phyloP scores from a whole-genome alignment of 1,140 invertebrate genomes.

The Charaxes varanes region DNA sequence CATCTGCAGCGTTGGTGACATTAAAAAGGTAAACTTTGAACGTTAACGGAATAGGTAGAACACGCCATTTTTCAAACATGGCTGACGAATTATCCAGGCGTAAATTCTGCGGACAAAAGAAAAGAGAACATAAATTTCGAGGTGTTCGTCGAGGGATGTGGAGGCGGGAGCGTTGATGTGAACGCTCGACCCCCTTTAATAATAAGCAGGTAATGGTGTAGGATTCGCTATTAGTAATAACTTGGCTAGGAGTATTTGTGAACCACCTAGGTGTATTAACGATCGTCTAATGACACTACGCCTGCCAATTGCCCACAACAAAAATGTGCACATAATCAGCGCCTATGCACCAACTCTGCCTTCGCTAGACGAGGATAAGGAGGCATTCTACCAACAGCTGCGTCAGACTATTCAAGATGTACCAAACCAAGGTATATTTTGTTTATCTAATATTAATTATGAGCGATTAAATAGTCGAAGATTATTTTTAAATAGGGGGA shows the following conservation, averaged over 20 bases:
- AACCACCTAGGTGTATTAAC: conserved; percentile 15
- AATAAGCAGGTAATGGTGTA: conserved; percentile 17
- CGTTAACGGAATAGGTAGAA: conserved; percentile 60
- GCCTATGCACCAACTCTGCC: conserved; percentile 19
- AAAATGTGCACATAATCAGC: conserved; percentile 17
- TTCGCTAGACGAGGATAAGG: conserved; percentile 17
- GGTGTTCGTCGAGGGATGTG: too few species aligned
- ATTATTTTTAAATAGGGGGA: too few species aligned
- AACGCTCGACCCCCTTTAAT: too few species aligned
- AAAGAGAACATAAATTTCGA: too few species aligned
- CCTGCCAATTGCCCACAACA: conserved; percentile 7
- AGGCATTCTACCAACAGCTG: too few species aligned
- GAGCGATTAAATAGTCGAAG: too few species aligned
- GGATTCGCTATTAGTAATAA: conserved; percentile 19
- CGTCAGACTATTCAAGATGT: too few species aligned
- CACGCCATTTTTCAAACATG: conserved; percentile 67
- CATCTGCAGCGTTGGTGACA: conserved; percentile 77
- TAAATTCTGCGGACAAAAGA: conserved; percentile 39
- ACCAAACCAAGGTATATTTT: too few species aligned
- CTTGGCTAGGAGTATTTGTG: conserved; percentile 3
- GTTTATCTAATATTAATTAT: too few species aligned
- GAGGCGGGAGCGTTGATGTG: too few species aligned
- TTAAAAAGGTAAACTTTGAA: conserved; percentile 80
- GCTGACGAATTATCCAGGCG: conserved; percentile 43
- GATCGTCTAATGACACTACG: conserved; percentile 18